phyloP scores from a whole-genome alignment of 2,888 invertebrate species.

The Microchrysa polita region DNA sequence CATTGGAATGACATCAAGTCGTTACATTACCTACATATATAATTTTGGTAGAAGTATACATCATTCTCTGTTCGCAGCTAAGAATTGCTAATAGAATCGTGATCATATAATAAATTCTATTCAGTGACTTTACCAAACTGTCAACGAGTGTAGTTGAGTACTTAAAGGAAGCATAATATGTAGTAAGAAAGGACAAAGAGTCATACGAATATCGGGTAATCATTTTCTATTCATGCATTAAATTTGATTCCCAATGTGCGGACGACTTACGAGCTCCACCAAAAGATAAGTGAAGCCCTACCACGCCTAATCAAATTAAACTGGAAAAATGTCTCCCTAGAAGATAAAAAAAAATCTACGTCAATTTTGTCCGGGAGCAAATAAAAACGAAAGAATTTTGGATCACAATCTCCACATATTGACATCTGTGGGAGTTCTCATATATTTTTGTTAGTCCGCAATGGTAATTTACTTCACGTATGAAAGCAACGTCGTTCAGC shows the following conservation, averaged over 20 bases:
- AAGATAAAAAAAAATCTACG: neutral
- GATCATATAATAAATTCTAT: no score
- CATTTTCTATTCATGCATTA: slow-evolving; percentile 51
- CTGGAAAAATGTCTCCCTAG: slow-evolving; percentile 37
- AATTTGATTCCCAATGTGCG: slow-evolving; percentile 47
- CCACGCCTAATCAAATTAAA: slow-evolving; percentile 48
- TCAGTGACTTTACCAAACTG: neutral
- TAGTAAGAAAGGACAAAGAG: neutral
- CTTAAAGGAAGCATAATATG: neutral
- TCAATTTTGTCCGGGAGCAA: neutral
- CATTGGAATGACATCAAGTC: no score
- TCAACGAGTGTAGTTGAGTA: slow-evolving; percentile 36
- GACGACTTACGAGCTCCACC: neutral
- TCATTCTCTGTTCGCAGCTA: no score
- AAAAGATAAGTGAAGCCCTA: slow-evolving; percentile 46
- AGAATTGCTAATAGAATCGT: no score
- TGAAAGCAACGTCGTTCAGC: neutral
- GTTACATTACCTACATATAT: no score
- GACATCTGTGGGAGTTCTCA: slow-evolving; percentile 49
- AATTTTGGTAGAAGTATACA: no score
- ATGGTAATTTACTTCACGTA: slow-evolving; percentile 39
- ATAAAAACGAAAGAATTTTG: slow-evolving; percentile 31
- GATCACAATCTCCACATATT: neutral
- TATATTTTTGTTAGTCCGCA: slow-evolving; percentile 40
- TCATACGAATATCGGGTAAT: slow-evolving; percentile 34